Base-by-base conservation (phyloP, 2,888 invertebrate genomes). In the Lasioglossum malachurum region DNA sequence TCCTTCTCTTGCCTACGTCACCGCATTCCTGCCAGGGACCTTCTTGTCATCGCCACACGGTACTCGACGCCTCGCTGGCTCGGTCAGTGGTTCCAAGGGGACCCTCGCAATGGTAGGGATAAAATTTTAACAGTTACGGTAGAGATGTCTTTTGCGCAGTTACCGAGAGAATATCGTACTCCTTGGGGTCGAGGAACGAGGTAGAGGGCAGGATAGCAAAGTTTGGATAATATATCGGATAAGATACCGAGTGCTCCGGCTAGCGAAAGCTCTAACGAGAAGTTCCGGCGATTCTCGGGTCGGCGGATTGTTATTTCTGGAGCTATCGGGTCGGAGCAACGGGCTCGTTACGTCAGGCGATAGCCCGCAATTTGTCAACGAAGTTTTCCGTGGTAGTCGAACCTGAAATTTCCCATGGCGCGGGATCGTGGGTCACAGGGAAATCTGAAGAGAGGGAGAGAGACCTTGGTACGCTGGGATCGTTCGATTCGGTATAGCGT, bases 401-500 rank as follows among this genome's bases (percentile, higher is more conserved):
- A 31, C 41, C 69, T 19, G 53, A 73, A 78, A 60, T 72, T 76
- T 44, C 75, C 75, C 75, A 60, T 27, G 41, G 38, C 75, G 75
- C 60, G 38, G 23, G 10, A 57, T n/a, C 1, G 57, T n/a, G 57
- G 60, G 27, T 19, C 49, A 7, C 49, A 7, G 23, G 23, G 53
- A 23, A 53, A 53, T 8, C 53, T 53, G 7, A 3, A 53, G 23
- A 53, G 53, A 7, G 49, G 19, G 53, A 53, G 5, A 60, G 27
- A 27, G 31, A 53, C 53, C 23, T 53, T 53, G 53, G 23, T 53
- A 53, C 53, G 35, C 19, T 1, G 60, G 75, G 49, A 64, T 23
- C 60, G 72, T 78, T 53, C 78, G 41, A 82, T 79, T 67, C 64
- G 73, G 44, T 44, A 38, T 67, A 19, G 23, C 49, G 82, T 82